These are phyloP conservation scores for Dipus sagitta DNA, from an alignment of 2,797 vertebrate genomes.

Conservation along the genomic window DNA sequence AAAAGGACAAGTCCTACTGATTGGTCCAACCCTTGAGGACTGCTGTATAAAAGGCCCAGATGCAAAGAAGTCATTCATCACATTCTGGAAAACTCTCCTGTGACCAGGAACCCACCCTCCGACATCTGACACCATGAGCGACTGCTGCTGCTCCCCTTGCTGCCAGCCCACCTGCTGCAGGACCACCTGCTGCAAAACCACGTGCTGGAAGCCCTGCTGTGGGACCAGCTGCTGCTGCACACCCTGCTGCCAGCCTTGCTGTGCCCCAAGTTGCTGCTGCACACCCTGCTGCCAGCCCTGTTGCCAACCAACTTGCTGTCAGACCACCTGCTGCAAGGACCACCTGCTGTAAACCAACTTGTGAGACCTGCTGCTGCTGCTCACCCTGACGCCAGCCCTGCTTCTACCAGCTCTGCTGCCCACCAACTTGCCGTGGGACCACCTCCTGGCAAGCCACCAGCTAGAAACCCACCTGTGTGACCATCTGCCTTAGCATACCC, in stretches of 20 bases:
- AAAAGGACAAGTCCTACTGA: too few relatives aligned
- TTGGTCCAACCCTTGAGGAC: too few relatives aligned
- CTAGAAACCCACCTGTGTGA: background rate
- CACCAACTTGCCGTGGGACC: background rate
- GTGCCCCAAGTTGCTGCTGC: background rate
- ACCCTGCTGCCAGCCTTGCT: background rate
- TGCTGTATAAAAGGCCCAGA: too few relatives aligned
- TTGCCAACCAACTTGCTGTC: background rate
- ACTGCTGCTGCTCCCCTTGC: background rate
- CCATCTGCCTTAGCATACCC: background rate
- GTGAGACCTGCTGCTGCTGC: too few relatives aligned
- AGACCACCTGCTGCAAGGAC: too few relatives aligned
- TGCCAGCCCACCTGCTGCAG: conserved; percentile 10
- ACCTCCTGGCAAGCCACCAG: background rate
- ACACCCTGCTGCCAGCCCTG: background rate
- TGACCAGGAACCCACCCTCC: background rate
- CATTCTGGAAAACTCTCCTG: background rate
- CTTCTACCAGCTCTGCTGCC: background rate
- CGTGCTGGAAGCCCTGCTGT: background rate
- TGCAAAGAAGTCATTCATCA: background rate
- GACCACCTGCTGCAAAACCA: background rate
- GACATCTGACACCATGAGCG: conserved; percentile 7
- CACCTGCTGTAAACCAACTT: too few relatives aligned
- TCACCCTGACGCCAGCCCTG: too few relatives aligned
- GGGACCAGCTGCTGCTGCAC: background rate